A percentile compares a stretch with the other conserved stretches of the same genome.
Conservation (phyloP, 2,888 invertebrate species). For the Pedicia rivosa region DNA sequence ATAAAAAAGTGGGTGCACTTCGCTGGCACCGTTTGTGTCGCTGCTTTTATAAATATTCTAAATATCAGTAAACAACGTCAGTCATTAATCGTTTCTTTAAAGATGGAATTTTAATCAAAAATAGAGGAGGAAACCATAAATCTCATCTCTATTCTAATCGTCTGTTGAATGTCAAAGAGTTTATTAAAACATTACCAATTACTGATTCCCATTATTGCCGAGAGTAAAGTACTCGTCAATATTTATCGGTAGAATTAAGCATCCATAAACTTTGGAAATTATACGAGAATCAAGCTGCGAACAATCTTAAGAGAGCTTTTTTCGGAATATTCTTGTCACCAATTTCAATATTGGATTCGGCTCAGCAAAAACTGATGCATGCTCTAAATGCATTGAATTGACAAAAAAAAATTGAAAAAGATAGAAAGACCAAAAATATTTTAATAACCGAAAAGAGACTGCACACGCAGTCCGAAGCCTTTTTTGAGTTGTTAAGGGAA, state of each 20-base stretch:
- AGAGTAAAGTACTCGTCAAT: background rate
- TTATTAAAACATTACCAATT: background rate
- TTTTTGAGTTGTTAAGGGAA: slow-evolving; percentile 13
- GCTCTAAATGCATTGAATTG: slow-evolving; percentile 10
- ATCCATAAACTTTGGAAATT: slow-evolving; percentile 10
- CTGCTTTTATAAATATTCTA: too few relatives aligned
- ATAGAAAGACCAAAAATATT: slow-evolving; percentile 1
- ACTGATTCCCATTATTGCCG: background rate
- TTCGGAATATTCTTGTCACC: slow-evolving; percentile 11
- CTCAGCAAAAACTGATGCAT: slow-evolving; percentile 10
- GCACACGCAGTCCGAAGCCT: slow-evolving; percentile 15
- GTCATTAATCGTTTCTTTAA: too few relatives aligned
- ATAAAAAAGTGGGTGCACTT: too few relatives aligned
- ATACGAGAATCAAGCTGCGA: slow-evolving; percentile 5
- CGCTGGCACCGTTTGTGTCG: too few relatives aligned
- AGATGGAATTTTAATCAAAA: too few relatives aligned
- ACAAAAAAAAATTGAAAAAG: slow-evolving; percentile 7
- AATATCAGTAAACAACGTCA: too few relatives aligned
- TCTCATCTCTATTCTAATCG: background rate
- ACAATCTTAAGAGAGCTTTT: slow-evolving; percentile 8
- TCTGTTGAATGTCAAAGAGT: background rate
- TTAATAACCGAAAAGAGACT: slow-evolving; percentile 9
- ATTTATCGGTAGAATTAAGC: background rate
- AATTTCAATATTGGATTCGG: slow-evolving; percentile 15
- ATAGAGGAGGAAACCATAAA: background rate